A percentile compares a stretch with the other conserved stretches of the same genome.
These are phyloP conservation scores for Axinella damicornis DNA, from an alignment of 37 sponge, comb jelly and placozoan genomes.

Conservation along the genomic window DNA sequence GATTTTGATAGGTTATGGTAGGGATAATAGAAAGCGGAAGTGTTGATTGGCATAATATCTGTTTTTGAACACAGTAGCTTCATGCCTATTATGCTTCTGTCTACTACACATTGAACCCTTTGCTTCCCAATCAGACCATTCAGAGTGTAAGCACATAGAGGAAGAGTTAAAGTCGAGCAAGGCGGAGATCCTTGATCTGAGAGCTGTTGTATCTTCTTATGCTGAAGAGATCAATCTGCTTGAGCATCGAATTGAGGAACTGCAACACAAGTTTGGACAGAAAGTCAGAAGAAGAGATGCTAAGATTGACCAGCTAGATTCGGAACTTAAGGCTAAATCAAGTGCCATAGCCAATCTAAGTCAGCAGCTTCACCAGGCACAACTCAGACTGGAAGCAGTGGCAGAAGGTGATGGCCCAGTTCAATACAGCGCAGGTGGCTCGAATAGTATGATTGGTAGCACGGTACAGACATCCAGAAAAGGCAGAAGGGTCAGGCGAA, in stretches of 20 bases:
- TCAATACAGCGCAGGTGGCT: neutral
- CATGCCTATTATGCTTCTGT: too few species aligned
- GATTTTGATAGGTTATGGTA: too few species aligned
- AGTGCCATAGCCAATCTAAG: constrained; percentile 51
- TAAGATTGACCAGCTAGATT: neutral
- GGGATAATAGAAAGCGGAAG: too few species aligned
- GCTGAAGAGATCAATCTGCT: constrained; percentile 45
- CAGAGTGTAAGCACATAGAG: constrained; percentile 29
- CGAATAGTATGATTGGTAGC: neutral
- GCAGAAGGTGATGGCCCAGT: constrained; percentile 30
- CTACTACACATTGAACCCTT: too few species aligned
- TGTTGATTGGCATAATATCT: too few species aligned
- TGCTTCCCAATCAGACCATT: neutral
- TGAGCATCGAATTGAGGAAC: constrained; percentile 34
- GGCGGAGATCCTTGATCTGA: constrained; percentile 28
- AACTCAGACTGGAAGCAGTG: neutral
- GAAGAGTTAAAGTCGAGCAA: constrained; percentile 37
- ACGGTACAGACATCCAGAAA: neutral
- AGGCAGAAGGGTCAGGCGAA: constrained; percentile 1
- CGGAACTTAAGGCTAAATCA: constrained; percentile 57
- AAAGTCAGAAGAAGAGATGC: constrained; percentile 35
- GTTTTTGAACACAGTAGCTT: too few species aligned
- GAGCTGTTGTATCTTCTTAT: constrained; percentile 26
- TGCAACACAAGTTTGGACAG: neutral
- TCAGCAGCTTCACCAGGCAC: constrained; percentile 57